A percentile compares a stretch with the other conserved stretches of the same genome.
These are phyloP conservation scores for Gavialis gangeticus DNA, from an alignment of 2,113 vertebrate genomes.

Conservation along the genomic window DNA sequence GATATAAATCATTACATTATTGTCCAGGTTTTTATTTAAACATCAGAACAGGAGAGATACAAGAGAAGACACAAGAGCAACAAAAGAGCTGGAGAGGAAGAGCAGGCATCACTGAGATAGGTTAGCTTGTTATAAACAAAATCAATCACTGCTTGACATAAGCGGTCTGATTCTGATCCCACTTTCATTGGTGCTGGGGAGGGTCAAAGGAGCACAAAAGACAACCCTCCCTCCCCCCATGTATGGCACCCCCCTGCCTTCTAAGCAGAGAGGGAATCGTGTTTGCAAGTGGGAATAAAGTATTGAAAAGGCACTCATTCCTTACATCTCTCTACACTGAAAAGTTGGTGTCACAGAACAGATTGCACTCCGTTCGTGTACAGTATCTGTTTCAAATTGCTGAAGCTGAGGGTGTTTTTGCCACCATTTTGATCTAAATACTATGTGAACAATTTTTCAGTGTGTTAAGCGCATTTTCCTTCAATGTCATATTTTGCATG, in stretches of 20 bases:
- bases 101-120: background rate
- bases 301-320: background rate
- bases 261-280: background rate
- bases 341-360: constrained; percentile 52
- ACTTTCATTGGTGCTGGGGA: background rate
- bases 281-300: constrained; percentile 51
- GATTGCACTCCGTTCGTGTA: constrained; percentile 36
- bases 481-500: constrained; percentile 22
- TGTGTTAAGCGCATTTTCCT: constrained; percentile 37
- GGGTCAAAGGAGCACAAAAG: background rate
- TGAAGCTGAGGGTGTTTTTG: constrained; percentile 54
- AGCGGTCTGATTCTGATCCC: background rate
- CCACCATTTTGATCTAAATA: constrained; percentile 27
- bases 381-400: constrained; percentile 13
- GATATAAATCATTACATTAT: constrained; percentile 63
- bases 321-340: constrained; percentile 55
- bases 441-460: background rate
- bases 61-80: background rate
- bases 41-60: constrained; percentile 15
- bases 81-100: constrained; percentile 31
- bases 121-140: background rate
- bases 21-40: constrained; percentile 62
- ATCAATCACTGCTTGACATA: constrained; percentile 20
- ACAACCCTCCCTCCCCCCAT: too few species aligned
- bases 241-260: background rate